A percentile compares a stretch with the other conserved stretches of the same genome.
These are phyloP conservation scores for Heliconius charithonia DNA, from an alignment of 2,888 invertebrate species.

Conservation along the genomic window DNA sequence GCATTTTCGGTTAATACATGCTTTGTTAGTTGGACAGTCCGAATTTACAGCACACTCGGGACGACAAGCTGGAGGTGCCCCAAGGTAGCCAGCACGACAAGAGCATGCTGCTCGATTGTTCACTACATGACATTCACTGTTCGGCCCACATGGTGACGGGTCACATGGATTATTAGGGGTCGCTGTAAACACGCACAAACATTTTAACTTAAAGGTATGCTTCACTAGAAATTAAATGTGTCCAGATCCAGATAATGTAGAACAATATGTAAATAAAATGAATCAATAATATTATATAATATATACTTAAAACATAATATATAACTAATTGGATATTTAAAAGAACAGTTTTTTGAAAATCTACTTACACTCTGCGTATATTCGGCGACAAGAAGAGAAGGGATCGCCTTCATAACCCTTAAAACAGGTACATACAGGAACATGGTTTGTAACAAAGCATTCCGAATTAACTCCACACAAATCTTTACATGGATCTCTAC, in stretches of 20 bases:
- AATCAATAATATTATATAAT: neutral
- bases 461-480: conserved; percentile 92
- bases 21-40: conserved; percentile 88
- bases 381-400: conserved; percentile 88
- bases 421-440: conserved; percentile 91
- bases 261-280: neutral
- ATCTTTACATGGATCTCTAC: conserved; percentile 93
- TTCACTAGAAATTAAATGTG: neutral
- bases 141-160: conserved; percentile 90
- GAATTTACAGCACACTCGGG: conserved; percentile 91
- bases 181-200: conserved; percentile 49
- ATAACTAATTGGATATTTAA: neutral
- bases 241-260: neutral
- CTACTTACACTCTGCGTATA: conserved; percentile 82
- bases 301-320: neutral
- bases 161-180: conserved; percentile 85
- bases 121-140: conserved; percentile 88
- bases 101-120: conserved; percentile 89
- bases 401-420: conserved; percentile 92
- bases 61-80: conserved; percentile 89
- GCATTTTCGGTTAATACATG: conserved; percentile 90
- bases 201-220: neutral
- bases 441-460: conserved; percentile 91
- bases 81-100: conserved; percentile 87
- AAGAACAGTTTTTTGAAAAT: neutral